These are phyloP conservation scores for Ailurus styani DNA, from an alignment of 2,113 vertebrate species.

Conservation along the genomic window DNA sequence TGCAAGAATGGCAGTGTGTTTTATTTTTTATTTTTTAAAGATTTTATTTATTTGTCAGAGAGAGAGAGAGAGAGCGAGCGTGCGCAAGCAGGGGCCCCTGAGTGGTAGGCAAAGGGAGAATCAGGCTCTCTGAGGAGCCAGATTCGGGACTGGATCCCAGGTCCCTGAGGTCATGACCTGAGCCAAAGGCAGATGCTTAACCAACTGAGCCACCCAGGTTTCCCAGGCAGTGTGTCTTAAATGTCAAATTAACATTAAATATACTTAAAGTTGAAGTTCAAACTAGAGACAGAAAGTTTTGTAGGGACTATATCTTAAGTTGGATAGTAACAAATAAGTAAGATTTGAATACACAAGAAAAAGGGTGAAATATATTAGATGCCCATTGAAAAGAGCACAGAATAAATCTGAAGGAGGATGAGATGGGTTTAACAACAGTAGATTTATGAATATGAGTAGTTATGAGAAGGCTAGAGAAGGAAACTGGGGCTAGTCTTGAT, in stretches of 20 bases:
- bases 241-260: not conserved
- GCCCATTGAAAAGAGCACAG: not conserved
- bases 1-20: no score
- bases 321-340: not conserved
- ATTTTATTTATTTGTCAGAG: no score
- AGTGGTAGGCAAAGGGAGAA: no score
- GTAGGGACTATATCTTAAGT: not conserved
- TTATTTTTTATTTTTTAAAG: no score
- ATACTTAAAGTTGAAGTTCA: not conserved
- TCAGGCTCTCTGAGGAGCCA: no score
- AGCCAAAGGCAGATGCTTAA: not conserved
- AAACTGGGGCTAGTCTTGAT: not conserved
- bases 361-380: not conserved
- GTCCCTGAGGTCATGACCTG: not conserved
- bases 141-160: no score
- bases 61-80: no score
- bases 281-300: not conserved
- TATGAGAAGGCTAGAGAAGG: not conserved
- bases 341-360: not conserved
- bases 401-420: not conserved
- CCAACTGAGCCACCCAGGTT: not conserved
- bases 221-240: not conserved
- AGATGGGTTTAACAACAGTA: not conserved
- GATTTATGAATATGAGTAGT: not conserved
- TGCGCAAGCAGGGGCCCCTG: no score